phyloP scores from a whole-genome alignment of 2,113 vertebrate genomes.

The Dicrurus megarhynchus region DNA sequence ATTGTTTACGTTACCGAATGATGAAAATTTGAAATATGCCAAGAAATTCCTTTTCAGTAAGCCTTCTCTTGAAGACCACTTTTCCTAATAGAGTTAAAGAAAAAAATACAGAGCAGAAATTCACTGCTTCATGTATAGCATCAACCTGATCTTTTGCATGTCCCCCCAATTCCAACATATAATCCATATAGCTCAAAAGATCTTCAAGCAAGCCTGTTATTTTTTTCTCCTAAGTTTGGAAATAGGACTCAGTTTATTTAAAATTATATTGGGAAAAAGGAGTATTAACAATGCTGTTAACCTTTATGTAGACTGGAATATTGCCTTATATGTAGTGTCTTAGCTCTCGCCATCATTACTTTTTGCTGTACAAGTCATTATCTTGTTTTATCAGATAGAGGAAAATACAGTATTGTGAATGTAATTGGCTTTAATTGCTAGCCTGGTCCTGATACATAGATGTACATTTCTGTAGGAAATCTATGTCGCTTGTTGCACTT shows the following conservation, averaged over 20 bases:
- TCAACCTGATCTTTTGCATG: not conserved
- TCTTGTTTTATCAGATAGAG: not conserved
- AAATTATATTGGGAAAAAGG: not conserved
- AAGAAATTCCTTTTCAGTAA: not conserved
- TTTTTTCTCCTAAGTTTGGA: not conserved
- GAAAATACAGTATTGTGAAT: not conserved
- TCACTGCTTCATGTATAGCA: not conserved
- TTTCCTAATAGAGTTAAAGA: not conserved
- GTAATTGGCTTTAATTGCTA: not conserved
- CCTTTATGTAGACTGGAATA: not conserved
- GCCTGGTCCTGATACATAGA: not conserved
- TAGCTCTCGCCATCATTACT: not conserved
- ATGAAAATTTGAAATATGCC: not conserved
- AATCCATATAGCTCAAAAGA: not conserved
- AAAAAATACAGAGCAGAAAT: not conserved
- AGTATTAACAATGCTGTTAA: not conserved
- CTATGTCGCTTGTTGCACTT: not conserved
- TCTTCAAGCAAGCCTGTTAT: not conserved
- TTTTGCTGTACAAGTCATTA: not conserved
- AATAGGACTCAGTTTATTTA: not conserved
- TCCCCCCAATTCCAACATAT: rapidly evolving
- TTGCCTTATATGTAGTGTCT: not conserved
- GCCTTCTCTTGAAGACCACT: not conserved
- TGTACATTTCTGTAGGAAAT: not conserved
- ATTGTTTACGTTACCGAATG: not conserved